A percentile compares a stretch with the other conserved stretches of the same genome.
These are phyloP conservation scores for Polyploca ridens DNA, from an alignment of 2,888 invertebrate species.

Conservation along the genomic window DNA sequence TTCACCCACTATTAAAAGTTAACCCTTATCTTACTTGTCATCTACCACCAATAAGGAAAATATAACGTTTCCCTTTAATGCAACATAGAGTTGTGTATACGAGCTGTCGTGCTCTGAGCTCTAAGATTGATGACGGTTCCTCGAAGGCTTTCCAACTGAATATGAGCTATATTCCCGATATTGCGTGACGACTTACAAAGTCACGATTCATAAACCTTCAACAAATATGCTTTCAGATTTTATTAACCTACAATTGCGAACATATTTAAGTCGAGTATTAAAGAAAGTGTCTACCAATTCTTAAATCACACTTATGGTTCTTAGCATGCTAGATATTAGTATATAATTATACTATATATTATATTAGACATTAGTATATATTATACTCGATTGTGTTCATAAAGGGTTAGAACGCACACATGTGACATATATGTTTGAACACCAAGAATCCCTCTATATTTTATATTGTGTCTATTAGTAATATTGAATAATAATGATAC, in stretches of 20 bases:
- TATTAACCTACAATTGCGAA: slow-evolving; percentile 49
- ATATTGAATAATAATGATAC: background rate
- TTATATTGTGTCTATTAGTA: background rate
- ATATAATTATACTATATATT: too few species aligned
- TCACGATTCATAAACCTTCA: slow-evolving; percentile 51
- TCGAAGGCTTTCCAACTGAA: slow-evolving; percentile 55
- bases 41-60: background rate
- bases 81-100: slow-evolving; percentile 35
- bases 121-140: slow-evolving; percentile 66
- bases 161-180: slow-evolving; percentile 63
- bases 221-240: slow-evolving; percentile 46
- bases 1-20: too few species aligned
- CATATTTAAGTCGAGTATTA: slow-evolving; percentile 21
- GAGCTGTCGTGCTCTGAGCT: slow-evolving; percentile 46
- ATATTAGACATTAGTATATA: too few species aligned
- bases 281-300: too few species aligned
- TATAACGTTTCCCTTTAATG: slow-evolving; percentile 23
- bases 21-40: background rate
- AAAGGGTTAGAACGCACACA: too few species aligned
- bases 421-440: too few species aligned
- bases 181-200: slow-evolving; percentile 65
- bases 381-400: too few species aligned
- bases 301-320: too few species aligned
- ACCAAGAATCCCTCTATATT: background rate
- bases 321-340: too few species aligned